Evolutionary conservation across 2,888 invertebrate species (phyloP), one percentile per base, ranked within the genome.

Genomic region (Lasioglossum marginatum): DNA sequence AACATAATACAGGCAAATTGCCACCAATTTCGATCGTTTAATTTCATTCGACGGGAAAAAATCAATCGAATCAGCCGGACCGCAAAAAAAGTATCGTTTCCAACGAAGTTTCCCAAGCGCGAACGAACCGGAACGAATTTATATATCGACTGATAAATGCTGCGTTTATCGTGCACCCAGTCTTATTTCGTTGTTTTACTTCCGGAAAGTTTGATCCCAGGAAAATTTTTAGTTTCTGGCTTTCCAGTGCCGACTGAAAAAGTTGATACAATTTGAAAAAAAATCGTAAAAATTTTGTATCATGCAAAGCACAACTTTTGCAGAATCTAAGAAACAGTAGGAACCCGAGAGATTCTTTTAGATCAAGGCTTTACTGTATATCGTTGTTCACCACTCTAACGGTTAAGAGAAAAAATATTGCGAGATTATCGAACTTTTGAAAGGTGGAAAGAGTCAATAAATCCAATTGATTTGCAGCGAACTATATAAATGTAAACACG

Each of bases 1-100:
- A 78, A 75, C 74, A 84, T 77, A 84, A 74, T 75, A 34, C 48
- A n/a, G 60, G 70, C 71, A 83, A 84, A 84, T 84, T 78, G 43
- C 60, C 23, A 6, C 19, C 40, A 37, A 73, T 83, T 83, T 77
- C 82, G 66, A 82, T 72, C 82, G 77, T 82, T 82, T 83, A 70
- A 84, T 83, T 78, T 37, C 37, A 74, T 78, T 75, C 60, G 52
- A 14, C 73, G 34, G 23, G n/a, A 40, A 74, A 84, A 77, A 77
- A 73, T 60, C 57, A 57, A 74, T 83, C 68, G 83, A 83, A 37
- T 68, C 34, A 45, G 48, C n/a, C 34, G 10, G 34, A 23, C 31
- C 57, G 57, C 34, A 34, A 23, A 45, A 45, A 27, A n/a, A 27
- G 45, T 48, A 45, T 57, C 34, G 34, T 14, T 72, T 34, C 16